A percentile compares a stretch with the other conserved stretches of the same genome.
Evolutionary conservation across 2,113 vertebrate genomes (phyloP).

Genomic region (Casuarius casuarius): DNA sequence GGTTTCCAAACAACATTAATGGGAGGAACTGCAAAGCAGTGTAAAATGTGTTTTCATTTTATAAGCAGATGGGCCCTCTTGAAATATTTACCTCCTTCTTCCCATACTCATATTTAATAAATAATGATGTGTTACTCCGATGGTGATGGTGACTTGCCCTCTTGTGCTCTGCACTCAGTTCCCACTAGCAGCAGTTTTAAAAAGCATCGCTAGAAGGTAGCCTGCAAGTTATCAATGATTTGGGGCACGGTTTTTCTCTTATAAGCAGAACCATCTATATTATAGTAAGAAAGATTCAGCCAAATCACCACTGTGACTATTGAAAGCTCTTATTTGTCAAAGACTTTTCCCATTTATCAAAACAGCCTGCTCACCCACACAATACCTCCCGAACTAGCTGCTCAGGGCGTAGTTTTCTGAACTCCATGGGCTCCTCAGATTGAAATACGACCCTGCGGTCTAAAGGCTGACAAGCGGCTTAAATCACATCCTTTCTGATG

Average conservation of each 20-base stretch:
- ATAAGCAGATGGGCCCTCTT: background rate
- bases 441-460: background rate
- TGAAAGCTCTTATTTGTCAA: background rate
- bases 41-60: rapidly evolving
- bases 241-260: background rate
- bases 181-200: background rate
- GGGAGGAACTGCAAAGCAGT: background rate
- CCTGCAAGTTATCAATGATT: rapidly evolving
- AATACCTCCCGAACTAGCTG: background rate
- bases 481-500: background rate
- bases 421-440: background rate
- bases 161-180: background rate
- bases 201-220: background rate
- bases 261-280: background rate
- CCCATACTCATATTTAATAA: background rate
- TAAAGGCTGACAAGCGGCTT: background rate
- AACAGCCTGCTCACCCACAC: background rate
- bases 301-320: rapidly evolving
- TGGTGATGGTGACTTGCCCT: background rate
- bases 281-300: rapidly evolving
- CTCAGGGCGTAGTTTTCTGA: background rate
- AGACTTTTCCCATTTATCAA: background rate
- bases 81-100: rapidly evolving
- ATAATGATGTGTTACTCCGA: background rate
- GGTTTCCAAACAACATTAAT: background rate